Evolutionary conservation across 2,797 vertebrate genomes (phyloP).

Genomic region (Platalea minor): DNA sequence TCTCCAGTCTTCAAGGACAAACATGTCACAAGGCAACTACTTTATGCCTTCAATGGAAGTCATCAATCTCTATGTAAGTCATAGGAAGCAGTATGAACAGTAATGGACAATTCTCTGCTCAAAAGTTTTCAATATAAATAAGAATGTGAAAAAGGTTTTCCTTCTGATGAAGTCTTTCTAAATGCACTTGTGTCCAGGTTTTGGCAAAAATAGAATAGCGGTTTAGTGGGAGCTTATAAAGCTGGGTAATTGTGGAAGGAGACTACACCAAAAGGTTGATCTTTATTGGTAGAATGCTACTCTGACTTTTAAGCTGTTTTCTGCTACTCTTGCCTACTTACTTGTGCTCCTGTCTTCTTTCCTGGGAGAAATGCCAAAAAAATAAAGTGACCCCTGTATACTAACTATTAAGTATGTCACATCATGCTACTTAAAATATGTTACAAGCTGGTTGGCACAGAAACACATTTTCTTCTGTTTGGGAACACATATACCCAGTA

Average conservation of each 20-base stretch:
- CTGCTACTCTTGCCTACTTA: not conserved
- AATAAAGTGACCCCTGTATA: not conserved
- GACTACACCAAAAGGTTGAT: not conserved
- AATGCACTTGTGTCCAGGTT: not conserved
- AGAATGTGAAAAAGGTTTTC: not conserved
- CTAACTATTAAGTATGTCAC: not conserved
- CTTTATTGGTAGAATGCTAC: not conserved
- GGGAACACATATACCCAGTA: not conserved
- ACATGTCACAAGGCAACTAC: not conserved
- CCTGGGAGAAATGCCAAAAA: not conserved
- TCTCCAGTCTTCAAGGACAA: not conserved
- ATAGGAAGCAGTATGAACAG: not conserved
- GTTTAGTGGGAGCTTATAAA: not conserved
- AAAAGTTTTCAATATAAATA: not conserved
- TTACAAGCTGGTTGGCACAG: not conserved
- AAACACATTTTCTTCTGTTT: not conserved
- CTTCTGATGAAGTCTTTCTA: not conserved
- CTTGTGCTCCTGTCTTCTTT: not conserved
- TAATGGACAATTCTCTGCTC: not conserved
- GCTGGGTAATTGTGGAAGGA: not conserved
- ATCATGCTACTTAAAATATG: constrained; percentile 1
- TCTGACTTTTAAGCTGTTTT: constrained; percentile 11
- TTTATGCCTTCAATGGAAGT: not conserved
- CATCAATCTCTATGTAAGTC: not conserved
- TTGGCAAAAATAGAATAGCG: not conserved